Conservation (phyloP, 2,888 invertebrate genomes). For the Andrena praecox region DNA sequence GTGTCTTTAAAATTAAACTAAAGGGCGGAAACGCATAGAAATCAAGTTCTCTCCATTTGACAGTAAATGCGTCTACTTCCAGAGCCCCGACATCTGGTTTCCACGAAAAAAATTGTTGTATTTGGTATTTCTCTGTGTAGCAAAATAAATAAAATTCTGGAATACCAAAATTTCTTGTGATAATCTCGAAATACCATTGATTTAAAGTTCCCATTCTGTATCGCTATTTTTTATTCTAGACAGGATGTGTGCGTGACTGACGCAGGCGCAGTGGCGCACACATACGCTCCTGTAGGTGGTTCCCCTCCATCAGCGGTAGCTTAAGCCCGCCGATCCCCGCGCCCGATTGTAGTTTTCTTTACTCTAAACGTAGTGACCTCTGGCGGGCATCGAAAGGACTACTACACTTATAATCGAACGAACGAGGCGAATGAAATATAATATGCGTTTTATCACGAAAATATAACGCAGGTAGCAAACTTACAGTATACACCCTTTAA, state of each 20-base stretch:
- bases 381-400: too few species aligned
- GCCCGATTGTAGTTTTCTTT: too few species aligned
- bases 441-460: too few species aligned
- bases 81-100: not conserved
- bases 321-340: too few species aligned
- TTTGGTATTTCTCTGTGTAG: not conserved
- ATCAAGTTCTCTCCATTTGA: not conserved
- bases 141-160: not conserved
- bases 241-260: not conserved
- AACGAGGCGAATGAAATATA: too few species aligned
- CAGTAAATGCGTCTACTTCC: not conserved
- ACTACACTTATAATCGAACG: too few species aligned
- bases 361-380: too few species aligned
- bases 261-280: too few species aligned
- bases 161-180: not conserved
- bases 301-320: too few species aligned
- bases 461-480: too few species aligned
- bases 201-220: not conserved
- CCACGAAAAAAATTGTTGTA: not conserved
- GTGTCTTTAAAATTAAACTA: not conserved
- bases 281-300: too few species aligned
- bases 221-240: not conserved
- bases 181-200: not conserved
- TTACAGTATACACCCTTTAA: too few species aligned
- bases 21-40: not conserved